Conservation (phyloP, 2,797 vertebrate genomes). For the Varecia variegata region DNA sequence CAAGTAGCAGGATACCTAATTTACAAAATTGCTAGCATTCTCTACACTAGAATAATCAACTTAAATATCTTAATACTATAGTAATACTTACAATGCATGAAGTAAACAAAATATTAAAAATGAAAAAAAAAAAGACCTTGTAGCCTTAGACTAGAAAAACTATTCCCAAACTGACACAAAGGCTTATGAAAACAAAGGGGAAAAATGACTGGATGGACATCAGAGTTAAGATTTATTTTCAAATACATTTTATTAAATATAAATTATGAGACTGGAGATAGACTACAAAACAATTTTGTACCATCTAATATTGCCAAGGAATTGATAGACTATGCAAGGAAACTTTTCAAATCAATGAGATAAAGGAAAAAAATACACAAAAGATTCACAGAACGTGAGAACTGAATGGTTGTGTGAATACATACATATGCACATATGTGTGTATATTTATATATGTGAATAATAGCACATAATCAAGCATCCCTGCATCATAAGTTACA, state of each 20-base stretch:
- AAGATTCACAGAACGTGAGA: neutral
- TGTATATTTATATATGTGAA: too few species aligned
- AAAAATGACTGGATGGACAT: neutral
- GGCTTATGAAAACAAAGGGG: neutral
- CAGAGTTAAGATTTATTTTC: neutral
- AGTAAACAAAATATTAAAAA: neutral
- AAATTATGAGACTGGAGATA: neutral
- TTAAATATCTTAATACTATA: neutral
- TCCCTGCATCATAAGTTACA: neutral
- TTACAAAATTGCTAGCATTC: neutral
- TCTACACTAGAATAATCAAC: neutral
- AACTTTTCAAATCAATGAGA: neutral
- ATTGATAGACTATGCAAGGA: neutral
- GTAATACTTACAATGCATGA: neutral
- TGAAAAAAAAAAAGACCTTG: neutral
- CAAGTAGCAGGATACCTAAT: neutral
- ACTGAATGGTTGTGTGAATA: neutral
- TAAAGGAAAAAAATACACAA: neutral
- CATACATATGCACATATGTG: too few species aligned
- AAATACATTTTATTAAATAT: neutral
- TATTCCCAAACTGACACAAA: neutral
- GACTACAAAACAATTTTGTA: neutral
- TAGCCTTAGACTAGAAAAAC: neutral
- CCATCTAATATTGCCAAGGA: neutral
- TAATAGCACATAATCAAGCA: neutral